Conservation (phyloP, 2,888 invertebrate species). For the Metacarcinus magister region DNA sequence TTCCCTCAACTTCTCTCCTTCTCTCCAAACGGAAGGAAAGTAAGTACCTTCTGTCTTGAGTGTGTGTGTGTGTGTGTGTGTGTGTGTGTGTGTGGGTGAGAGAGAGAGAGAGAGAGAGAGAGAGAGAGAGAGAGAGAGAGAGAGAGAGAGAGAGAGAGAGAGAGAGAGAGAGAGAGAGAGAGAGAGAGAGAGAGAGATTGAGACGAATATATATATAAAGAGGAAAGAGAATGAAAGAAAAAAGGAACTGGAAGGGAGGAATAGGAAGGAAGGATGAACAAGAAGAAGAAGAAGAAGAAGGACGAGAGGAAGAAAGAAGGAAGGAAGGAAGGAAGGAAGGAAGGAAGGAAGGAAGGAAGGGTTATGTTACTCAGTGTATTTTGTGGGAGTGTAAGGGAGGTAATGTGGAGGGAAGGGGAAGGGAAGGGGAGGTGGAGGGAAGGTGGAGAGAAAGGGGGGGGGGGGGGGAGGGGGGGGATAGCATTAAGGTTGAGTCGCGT, state of each 20-base stretch:
- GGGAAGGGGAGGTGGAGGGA: background rate
- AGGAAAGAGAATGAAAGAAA: background rate
- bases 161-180: slow-evolving; percentile 1
- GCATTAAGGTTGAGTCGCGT: background rate
- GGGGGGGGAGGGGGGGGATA: background rate
- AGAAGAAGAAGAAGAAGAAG: background rate
- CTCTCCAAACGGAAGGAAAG: background rate
- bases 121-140: slow-evolving; percentile 11
- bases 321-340: no score
- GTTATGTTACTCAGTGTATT: background rate
- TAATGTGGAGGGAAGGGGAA: background rate
- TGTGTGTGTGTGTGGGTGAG: slow-evolving; percentile 26
- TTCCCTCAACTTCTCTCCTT: slow-evolving; percentile 31
- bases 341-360: background rate
- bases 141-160: no score
- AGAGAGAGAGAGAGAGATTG: no score
- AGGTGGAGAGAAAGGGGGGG: no score
- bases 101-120: no score
- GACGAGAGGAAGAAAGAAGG: no score
- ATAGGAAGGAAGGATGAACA: background rate
- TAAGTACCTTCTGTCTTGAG: background rate
- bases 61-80: slow-evolving; percentile 62
- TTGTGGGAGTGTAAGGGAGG: background rate
- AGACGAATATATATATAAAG: background rate
- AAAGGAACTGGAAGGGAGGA: background rate